phyloP scores from a whole-genome alignment of 2,888 invertebrate species.

The Eulithis testata region DNA sequence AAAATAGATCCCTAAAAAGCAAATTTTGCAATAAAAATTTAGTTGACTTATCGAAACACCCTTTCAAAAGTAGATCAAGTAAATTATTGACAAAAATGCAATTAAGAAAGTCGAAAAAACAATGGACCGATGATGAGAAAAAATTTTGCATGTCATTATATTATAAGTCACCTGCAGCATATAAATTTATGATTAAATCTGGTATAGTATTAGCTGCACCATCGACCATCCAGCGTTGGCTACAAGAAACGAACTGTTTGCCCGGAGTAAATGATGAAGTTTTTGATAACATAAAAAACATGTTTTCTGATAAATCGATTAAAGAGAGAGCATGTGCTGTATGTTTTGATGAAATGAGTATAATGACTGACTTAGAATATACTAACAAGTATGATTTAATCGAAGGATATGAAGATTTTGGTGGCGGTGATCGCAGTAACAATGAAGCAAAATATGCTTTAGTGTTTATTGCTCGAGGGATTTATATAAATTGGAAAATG shows the following conservation, averaged over 20 bases:
- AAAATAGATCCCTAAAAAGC: too few relatives aligned
- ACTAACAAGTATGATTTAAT: conserved; percentile 9
- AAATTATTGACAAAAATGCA: too few relatives aligned
- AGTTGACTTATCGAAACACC: too few relatives aligned
- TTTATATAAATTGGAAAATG: too few relatives aligned
- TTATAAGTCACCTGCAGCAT: conserved; percentile 7
- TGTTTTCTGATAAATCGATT: not conserved
- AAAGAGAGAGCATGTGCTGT: conserved; percentile 5
- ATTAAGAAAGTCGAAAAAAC: conserved; percentile 1
- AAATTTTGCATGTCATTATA: conserved; percentile 5
- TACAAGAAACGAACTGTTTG: conserved; percentile 3
- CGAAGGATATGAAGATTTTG: not conserved
- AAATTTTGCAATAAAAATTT: too few relatives aligned
- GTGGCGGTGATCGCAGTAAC: too few relatives aligned
- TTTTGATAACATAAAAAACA: conserved; percentile 6
- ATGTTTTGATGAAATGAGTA: conserved; percentile 13
- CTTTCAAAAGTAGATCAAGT: too few relatives aligned
- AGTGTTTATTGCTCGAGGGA: too few relatives aligned
- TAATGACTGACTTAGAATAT: conserved; percentile 6
- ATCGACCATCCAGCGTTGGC: conserved; percentile 6
- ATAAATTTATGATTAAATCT: conserved; percentile 1
- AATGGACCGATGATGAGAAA: conserved; percentile 1
- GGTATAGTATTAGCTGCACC: conserved; percentile 1
- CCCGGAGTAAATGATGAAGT: conserved; percentile 3
- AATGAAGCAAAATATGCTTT: too few relatives aligned